phyloP scores from a whole-genome alignment of 1,140 invertebrate genomes.

The Cydia strobilella region DNA sequence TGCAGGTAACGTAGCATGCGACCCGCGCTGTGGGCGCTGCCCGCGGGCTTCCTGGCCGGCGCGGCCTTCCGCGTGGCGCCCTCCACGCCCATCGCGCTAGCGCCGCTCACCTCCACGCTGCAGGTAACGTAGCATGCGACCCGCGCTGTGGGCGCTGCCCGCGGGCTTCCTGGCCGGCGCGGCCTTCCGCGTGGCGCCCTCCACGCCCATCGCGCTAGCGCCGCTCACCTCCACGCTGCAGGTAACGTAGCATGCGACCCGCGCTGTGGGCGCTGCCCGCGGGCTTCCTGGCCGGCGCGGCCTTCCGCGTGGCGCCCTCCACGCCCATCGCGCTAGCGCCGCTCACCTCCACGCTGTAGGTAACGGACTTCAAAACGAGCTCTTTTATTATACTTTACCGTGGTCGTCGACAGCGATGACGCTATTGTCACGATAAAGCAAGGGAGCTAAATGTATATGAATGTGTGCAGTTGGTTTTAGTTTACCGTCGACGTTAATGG shows the following conservation, averaged over 20 bases:
- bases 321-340: constrained; percentile 65
- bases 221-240: constrained; percentile 42
- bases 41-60: constrained; percentile 75
- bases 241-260: no score
- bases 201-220: constrained; percentile 62
- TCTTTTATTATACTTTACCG: no score
- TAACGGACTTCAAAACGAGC: no score
- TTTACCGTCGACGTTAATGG: no score
- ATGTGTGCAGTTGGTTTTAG: no score
- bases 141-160: constrained; percentile 69
- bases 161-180: constrained; percentile 74
- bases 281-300: constrained; percentile 72
- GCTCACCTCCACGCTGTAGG: constrained; percentile 33
- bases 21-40: constrained; percentile 67
- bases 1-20: neutral
- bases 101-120: constrained; percentile 44
- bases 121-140: no score
- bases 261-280: constrained; percentile 72
- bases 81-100: constrained; percentile 63
- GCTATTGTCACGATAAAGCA: no score
- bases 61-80: constrained; percentile 67
- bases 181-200: constrained; percentile 67
- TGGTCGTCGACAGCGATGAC: no score
- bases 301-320: constrained; percentile 67
- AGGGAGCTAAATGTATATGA: no score